Evolutionary conservation across 2,113 vertebrate genomes (phyloP).

Genomic region (Passer domesticus): DNA sequence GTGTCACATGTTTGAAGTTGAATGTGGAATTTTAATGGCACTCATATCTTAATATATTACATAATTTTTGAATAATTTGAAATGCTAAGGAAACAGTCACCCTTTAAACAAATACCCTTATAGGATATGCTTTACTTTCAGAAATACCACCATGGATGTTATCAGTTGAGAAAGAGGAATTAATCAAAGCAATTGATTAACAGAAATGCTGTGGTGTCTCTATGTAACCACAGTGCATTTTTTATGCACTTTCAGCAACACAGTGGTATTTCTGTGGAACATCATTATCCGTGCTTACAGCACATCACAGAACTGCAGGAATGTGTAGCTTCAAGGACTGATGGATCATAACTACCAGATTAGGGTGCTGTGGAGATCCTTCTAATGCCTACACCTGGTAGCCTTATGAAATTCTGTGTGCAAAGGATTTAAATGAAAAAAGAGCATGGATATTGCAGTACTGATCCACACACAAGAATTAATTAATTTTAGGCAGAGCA

Average conservation of each 20-base stretch:
- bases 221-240: not conserved
- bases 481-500: not conserved
- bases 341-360: not conserved
- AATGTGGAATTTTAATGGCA: not conserved
- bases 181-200: not conserved
- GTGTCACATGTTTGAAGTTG: not conserved
- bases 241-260: not conserved
- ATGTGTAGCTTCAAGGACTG: not conserved
- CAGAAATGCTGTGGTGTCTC: not conserved
- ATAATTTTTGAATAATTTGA: not conserved
- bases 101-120: not conserved
- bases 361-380: not conserved
- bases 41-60: not conserved
- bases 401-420: not conserved
- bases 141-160: not conserved
- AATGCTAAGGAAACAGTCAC: not conserved
- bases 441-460: not conserved
- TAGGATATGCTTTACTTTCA: not conserved
- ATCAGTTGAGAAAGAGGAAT: not conserved
- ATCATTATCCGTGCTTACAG: not conserved
- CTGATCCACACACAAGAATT: not conserved
- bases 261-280: not conserved
- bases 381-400: not conserved
- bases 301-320: not conserved
- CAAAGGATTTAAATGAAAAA: not conserved